Percentiles rank a stretch among this genome's conserved stretches.
phyloP scores from a whole-genome alignment of 2,113 vertebrate species.

The Jacana jacana region DNA sequence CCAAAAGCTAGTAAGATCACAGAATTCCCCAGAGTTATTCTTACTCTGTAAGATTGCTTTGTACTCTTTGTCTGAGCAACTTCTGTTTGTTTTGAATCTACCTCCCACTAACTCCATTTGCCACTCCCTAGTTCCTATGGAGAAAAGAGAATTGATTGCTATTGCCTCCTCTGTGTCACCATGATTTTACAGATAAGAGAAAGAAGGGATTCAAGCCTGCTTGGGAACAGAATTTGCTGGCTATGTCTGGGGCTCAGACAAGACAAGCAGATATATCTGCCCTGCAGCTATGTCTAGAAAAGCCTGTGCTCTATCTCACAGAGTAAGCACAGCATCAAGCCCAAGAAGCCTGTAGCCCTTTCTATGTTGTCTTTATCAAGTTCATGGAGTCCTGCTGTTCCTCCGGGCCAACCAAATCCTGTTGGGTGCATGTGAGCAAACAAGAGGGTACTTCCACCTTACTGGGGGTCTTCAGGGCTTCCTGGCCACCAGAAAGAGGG shows the following conservation, averaged over 20 bases:
- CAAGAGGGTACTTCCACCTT: not conserved
- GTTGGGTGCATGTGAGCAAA: fast-evolving
- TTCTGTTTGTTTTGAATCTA: not conserved
- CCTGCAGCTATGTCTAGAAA: not conserved
- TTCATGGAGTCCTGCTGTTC: not conserved
- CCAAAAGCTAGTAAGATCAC: not conserved
- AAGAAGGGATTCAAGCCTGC: not conserved
- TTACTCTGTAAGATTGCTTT: not conserved
- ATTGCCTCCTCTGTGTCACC: not conserved
- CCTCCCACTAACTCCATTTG: not conserved
- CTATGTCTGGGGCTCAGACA: not conserved
- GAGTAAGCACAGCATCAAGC: not conserved
- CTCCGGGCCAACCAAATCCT: not conserved
- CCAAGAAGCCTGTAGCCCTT: not conserved
- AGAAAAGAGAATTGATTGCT: not conserved
- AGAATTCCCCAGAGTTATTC: not conserved
- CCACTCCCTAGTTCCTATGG: not conserved
- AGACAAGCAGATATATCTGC: not conserved
- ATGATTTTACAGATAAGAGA: constrained; percentile 4
- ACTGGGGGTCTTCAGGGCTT: not conserved
- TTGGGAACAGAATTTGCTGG: not conserved
- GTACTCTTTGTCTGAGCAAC: not conserved
- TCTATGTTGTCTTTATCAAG: not conserved
- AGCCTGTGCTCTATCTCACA: not conserved
- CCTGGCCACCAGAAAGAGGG: fast-evolving